A percentile compares a stretch with the other conserved stretches of the same genome.
Conservation (phyloP, 2,797 vertebrate genomes). For the Lycodopsis pacificus region DNA sequence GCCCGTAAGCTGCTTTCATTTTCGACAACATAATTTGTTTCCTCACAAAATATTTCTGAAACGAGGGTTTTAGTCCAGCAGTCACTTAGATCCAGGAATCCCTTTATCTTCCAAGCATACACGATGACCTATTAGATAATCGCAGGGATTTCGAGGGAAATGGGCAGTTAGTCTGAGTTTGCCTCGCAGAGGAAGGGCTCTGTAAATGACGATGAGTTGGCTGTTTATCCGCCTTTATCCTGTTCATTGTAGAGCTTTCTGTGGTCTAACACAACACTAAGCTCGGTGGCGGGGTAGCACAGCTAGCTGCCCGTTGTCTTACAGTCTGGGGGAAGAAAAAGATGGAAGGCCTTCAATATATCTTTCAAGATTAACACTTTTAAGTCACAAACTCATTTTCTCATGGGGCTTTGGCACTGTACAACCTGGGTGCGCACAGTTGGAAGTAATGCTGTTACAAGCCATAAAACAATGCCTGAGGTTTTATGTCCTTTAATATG, state of each 20-base stretch:
- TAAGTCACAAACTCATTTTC: constrained; percentile 58
- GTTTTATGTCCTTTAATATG: constrained; percentile 74
- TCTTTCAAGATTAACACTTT: constrained; percentile 53
- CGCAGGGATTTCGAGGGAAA: constrained; percentile 79
- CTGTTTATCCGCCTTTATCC: constrained; percentile 77
- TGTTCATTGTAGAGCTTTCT: constrained; percentile 70
- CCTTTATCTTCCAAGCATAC: constrained; percentile 71
- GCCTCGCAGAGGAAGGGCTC: constrained; percentile 70
- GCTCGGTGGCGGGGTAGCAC: constrained; percentile 41
- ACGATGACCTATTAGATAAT: constrained; percentile 84
- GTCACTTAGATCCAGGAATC: constrained; percentile 43
- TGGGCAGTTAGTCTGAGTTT: constrained; percentile 79
- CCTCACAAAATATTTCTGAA: constrained; percentile 51
- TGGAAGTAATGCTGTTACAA: constrained; percentile 49
- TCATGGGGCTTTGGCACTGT: constrained; percentile 38
- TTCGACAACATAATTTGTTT: constrained; percentile 52
- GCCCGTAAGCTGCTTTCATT: constrained; percentile 32
- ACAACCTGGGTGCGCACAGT: constrained; percentile 44
- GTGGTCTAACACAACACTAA: constrained; percentile 65
- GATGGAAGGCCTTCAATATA: constrained; percentile 61
- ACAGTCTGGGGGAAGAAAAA: constrained; percentile 37
- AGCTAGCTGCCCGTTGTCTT: constrained; percentile 52
- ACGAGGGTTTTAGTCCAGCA: constrained; percentile 43
- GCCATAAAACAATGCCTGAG: constrained; percentile 68
- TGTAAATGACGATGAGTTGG: constrained; percentile 80